Conservation (phyloP, 2,113 vertebrate species). For the Lutjanus erythropterus region DNA sequence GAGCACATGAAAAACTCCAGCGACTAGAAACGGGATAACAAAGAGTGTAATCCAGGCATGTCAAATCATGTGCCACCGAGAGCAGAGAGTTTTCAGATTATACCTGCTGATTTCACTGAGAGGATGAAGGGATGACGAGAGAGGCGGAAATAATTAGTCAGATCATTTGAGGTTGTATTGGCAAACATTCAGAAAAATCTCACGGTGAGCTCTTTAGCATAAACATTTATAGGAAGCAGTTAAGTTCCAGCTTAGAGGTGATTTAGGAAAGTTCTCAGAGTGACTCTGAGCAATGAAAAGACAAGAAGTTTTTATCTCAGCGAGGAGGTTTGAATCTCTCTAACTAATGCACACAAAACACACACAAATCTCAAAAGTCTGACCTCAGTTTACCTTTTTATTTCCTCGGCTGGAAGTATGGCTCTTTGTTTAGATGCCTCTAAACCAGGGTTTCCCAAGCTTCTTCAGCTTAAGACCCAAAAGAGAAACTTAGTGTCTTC, state of each 20-base stretch:
- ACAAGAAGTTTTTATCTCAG: constrained; percentile 16
- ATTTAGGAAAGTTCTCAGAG: constrained; percentile 34
- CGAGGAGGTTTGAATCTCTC: neutral
- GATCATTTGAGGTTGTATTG: constrained; percentile 26
- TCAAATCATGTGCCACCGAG: constrained; percentile 41
- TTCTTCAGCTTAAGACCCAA: too few species aligned
- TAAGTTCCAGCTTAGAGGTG: constrained; percentile 15
- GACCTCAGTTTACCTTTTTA: neutral
- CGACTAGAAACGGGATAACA: constrained; percentile 32
- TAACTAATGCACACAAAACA: neutral
- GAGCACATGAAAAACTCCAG: constrained; percentile 31
- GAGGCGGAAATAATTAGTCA: constrained; percentile 45
- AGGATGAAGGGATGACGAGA: constrained; percentile 40
- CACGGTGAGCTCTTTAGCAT: neutral
- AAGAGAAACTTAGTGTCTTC: too few species aligned
- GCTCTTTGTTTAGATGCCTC: neutral
- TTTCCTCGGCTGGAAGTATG: neutral
- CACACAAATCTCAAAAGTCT: neutral
- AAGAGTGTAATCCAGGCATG: constrained; percentile 57
- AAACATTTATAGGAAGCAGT: neutral
- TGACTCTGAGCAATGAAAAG: neutral
- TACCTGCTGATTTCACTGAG: constrained; percentile 59
- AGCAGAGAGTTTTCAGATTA: constrained; percentile 53
- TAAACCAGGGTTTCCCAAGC: too few species aligned
- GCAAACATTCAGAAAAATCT: constrained; percentile 24